Evolutionary conservation across 2,797 vertebrate genomes (phyloP).

Genomic region (Gymnocypris eckloni): DNA sequence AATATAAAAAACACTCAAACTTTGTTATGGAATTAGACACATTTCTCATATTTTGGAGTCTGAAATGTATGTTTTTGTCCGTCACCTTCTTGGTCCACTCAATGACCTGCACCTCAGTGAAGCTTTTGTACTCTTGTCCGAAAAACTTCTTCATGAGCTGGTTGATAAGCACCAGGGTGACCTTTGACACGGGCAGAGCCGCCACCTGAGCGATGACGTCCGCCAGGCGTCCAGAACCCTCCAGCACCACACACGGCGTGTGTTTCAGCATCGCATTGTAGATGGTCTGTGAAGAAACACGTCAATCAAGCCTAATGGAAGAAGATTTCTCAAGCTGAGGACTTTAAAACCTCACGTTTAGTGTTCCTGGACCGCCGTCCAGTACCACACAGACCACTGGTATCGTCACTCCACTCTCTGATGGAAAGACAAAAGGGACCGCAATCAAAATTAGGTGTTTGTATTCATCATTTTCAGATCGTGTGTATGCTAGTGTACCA

Average conservation of each 20-base stretch:
- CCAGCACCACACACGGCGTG: constrained; percentile 92
- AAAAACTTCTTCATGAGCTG: constrained; percentile 84
- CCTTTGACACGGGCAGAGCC: constrained; percentile 72
- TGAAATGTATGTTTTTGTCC: not conserved
- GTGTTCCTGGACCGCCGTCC: constrained; percentile 88
- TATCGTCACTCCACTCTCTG: constrained; percentile 86
- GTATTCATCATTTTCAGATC: not conserved
- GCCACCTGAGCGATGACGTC: constrained; percentile 91
- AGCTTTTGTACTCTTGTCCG: constrained; percentile 78
- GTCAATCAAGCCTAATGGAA: constrained; percentile 8
- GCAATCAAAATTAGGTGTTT: not conserved
- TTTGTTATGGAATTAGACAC: too few species aligned
- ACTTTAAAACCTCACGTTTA: constrained; percentile 74
- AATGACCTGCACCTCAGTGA: constrained; percentile 78
- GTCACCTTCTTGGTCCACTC: constrained; percentile 95
- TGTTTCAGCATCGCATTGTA: constrained; percentile 87
- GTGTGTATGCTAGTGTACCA: not conserved
- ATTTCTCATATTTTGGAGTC: too few species aligned
- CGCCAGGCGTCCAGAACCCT: constrained; percentile 92
- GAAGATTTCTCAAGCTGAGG: not conserved
- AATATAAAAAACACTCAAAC: not conserved
- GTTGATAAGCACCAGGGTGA: constrained; percentile 83
- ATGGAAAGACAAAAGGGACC: constrained; percentile 25
- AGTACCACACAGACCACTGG: constrained; percentile 93
- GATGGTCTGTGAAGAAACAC: constrained; percentile 83